Conservation (phyloP, 2,888 invertebrate genomes). For the Lydus trimaculatus region DNA sequence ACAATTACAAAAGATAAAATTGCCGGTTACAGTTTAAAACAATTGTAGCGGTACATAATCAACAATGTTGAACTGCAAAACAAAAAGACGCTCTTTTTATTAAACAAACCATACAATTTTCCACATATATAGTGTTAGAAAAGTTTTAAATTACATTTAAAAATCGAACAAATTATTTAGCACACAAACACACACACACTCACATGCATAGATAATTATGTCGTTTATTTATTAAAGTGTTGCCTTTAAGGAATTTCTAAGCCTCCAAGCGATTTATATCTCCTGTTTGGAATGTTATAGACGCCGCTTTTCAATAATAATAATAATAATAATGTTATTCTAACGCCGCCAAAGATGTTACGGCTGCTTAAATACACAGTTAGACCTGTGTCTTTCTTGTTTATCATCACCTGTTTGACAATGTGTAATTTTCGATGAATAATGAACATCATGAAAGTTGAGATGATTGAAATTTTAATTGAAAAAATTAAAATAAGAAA, state of each 20-base stretch:
- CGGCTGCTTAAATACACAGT: conserved; percentile 1
- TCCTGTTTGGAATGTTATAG: background rate
- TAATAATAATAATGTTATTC: background rate
- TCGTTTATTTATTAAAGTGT: background rate
- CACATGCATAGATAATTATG: background rate
- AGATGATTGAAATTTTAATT: background rate
- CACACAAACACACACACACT: background rate
- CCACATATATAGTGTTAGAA: background rate
- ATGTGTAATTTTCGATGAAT: background rate
- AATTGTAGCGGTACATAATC: conserved; percentile 6
- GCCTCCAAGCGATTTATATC: background rate
- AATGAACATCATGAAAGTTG: background rate
- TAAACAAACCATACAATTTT: background rate
- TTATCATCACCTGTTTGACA: conserved; percentile 1
- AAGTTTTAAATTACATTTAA: background rate
- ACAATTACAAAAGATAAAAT: background rate
- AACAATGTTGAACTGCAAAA: background rate
- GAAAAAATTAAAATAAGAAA: background rate
- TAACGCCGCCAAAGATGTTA: conserved; percentile 3
- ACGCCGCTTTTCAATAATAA: background rate
- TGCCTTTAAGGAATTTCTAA: background rate
- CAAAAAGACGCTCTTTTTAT: background rate
- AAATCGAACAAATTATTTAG: conserved; percentile 2
- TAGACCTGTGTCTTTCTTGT: background rate
- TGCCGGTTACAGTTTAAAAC: background rate